phyloP scores from a whole-genome alignment of 1,140 invertebrate species.

The Procambarus clarkii region DNA sequence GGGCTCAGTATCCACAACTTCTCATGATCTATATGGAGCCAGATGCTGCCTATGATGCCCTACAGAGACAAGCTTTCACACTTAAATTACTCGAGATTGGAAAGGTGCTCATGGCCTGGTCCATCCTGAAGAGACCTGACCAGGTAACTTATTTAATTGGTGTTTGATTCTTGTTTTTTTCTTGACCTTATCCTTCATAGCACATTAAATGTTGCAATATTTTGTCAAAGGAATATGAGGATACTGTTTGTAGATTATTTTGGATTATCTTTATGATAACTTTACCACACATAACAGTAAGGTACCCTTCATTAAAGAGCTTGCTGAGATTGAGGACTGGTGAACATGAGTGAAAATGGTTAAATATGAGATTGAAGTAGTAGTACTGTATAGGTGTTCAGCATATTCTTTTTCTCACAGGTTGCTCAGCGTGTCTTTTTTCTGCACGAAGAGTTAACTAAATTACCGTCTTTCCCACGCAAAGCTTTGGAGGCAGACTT shows the following conservation, averaged over 20 bases:
- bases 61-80: constrained; percentile 94
- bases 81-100: constrained; percentile 98
- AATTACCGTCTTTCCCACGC: constrained; percentile 97
- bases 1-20: constrained; percentile 98
- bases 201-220: no score
- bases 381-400: no score
- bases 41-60: constrained; percentile 90
- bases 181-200: no score
- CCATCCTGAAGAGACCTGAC: constrained; percentile 77
- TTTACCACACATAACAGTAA: no score
- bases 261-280: no score
- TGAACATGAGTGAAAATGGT: no score
- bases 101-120: constrained; percentile 82
- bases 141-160: constrained; percentile 73
- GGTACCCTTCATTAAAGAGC: no score
- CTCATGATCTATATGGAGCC: constrained; percentile 96
- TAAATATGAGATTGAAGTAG: no score
- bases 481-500: constrained; percentile 98
- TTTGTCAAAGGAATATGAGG: no score
- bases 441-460: constrained; percentile 98
- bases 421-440: constrained; percentile 97
- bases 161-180: background rate
- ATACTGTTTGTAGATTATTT: no score
- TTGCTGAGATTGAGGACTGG: no score
- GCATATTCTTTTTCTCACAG: constrained; percentile 75